A percentile compares a stretch with the other conserved stretches of the same genome.
Conservation (phyloP, 30 jellyfish, hydroid and myxozoan species). For the Cassiopea andromeda region DNA sequence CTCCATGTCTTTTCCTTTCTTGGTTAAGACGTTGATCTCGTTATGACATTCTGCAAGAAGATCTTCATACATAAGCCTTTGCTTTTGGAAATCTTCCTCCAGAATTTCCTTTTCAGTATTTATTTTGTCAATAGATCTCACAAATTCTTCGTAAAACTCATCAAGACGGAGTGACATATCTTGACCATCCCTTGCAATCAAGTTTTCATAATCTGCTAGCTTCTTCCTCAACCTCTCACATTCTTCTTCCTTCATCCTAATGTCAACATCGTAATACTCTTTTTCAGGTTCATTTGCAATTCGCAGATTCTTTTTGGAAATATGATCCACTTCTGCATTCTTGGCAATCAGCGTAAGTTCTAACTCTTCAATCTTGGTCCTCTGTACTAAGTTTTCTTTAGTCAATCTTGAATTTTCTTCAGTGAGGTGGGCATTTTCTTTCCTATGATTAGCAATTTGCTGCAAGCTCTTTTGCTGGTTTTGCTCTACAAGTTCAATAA, state of each 20-base stretch:
- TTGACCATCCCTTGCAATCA: constrained; percentile 26
- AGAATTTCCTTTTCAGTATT: constrained; percentile 36
- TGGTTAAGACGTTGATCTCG: constrained; percentile 21
- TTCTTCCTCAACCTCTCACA: constrained; percentile 30
- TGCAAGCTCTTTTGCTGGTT: constrained; percentile 28
- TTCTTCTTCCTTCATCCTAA: constrained; percentile 44
- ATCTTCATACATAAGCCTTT: constrained; percentile 32
- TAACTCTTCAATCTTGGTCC: constrained; percentile 34
- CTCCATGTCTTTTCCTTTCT: neutral
- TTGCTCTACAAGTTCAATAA: constrained; percentile 66
- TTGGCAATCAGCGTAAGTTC: constrained; percentile 23
- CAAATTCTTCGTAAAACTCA: constrained; percentile 60
- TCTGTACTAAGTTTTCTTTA: constrained; percentile 8
- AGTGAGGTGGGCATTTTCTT: constrained; percentile 44
- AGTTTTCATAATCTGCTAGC: constrained; percentile 29
- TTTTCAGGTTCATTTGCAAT: constrained; percentile 9
- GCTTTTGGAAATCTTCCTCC: constrained; percentile 40
- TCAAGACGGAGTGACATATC: constrained; percentile 63
- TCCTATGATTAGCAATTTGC: constrained; percentile 33
- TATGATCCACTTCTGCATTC: constrained; percentile 40
- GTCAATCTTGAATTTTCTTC: constrained; percentile 22
- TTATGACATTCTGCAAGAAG: constrained; percentile 52
- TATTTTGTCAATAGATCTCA: constrained; percentile 26
- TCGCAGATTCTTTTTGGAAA: neutral
- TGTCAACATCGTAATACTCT: constrained; percentile 36